Evolutionary conservation across 2,113 vertebrate species (phyloP), one percentile per base, ranked within the genome.

Genomic region (Daboia siamensis): DNA sequence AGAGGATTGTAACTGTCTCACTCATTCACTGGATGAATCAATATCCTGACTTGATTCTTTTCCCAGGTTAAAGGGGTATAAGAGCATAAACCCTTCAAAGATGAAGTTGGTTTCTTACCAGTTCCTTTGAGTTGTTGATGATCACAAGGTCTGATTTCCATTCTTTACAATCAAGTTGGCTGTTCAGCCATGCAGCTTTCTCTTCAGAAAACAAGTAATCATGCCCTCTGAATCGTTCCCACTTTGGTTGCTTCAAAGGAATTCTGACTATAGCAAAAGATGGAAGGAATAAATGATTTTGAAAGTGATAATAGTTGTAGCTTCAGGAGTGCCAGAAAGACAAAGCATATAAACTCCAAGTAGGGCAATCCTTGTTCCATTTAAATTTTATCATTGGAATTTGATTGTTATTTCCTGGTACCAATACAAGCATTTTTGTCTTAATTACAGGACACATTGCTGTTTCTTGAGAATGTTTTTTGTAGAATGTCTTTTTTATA

Each of bases 141-240:
- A 88, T 59, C 52, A 88, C 61, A 51, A 93, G 86, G 1, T 74
- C 2, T 1, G 86, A 93, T 9, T 9, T 23, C 52, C 29, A 54
- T 0, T 84, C 10, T 3, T 3, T 1, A 20, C 92, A 93, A 12
- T 39, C 20, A 1, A 0, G 0, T 11, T 7, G 20, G 44, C 92
- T 59, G 23, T 13, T 21, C 5, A 46, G 3, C 92, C 92, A 93
- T 2, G 1, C 2, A 2, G 3, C 29, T 24, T 12, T 26, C 12
- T 10, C 44, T 91, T 93, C 64, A 39, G 90, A 91, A 93, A 93
- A 93, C 64, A 61, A 88, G 39, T 91, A 93, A 33, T 55, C 55
- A 26, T 29, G 80, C 8, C 54, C 61, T 39, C 12, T 3, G 9
- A 39, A 84, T 20, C 44, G 17, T 84, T 93, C 86, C 92, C 92